Percentiles rank a stretch among this genome's conserved stretches.
Evolutionary conservation across 2,797 vertebrate genomes (phyloP).

Genomic region (Champsocephalus gunnari): DNA sequence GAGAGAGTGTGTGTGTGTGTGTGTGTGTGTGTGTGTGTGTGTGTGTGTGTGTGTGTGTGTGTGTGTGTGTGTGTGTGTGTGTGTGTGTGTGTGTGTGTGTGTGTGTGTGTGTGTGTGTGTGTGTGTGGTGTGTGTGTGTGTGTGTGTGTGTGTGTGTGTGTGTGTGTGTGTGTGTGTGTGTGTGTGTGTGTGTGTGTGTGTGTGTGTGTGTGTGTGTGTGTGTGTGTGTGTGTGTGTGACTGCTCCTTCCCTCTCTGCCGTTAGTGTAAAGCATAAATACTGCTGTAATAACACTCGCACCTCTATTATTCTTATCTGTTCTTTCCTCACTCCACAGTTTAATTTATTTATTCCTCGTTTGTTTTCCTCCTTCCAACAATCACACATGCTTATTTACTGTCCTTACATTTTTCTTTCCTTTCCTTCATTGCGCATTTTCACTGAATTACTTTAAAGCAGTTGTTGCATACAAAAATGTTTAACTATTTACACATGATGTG

Average conservation of each 20-base stretch:
- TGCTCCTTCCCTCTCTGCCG: conserved; percentile 13
- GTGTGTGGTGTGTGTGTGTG: conserved; percentile 1
- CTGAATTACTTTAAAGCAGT: conserved; percentile 17
- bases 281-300: conserved; percentile 21
- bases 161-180: conserved; percentile 20
- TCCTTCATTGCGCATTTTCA: neutral
- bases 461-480: conserved; percentile 25
- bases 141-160: neutral
- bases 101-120: conserved; percentile 11
- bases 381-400: neutral
- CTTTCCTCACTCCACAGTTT: too few species aligned
- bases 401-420: neutral
- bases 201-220: conserved; percentile 27
- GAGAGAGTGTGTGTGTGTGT: conserved; percentile 15
- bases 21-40: conserved; percentile 19
- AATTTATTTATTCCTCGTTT: neutral
- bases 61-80: conserved; percentile 1
- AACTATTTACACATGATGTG: conserved; percentile 46
- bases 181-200: conserved; percentile 13
- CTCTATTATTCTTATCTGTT: neutral
- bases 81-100: conserved; percentile 14
- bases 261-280: conserved; percentile 29
- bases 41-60: conserved; percentile 23
- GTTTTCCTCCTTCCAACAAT: neutral
- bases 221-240: neutral